phyloP scores from a whole-genome alignment of 2,113 vertebrate species.

The Anseranas semipalmata region DNA sequence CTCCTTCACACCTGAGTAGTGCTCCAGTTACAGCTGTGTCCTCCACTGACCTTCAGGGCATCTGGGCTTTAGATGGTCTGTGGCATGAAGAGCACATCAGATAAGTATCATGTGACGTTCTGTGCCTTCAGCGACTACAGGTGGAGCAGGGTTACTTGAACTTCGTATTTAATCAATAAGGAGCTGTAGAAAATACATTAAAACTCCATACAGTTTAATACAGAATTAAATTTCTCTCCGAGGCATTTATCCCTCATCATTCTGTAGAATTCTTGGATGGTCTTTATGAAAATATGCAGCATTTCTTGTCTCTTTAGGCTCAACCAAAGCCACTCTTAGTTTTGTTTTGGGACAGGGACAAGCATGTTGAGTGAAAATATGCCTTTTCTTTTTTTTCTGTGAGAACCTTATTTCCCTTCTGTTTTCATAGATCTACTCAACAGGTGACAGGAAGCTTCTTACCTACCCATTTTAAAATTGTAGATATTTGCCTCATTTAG shows the following conservation, averaged over 20 bases:
- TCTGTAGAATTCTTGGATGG: neutral
- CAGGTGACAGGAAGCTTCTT: neutral
- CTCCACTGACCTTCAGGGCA: neutral
- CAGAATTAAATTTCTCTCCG: neutral
- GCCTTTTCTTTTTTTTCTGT: no score
- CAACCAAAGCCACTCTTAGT: neutral
- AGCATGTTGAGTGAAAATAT: neutral
- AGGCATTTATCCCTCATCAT: neutral
- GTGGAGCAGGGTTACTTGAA: neutral
- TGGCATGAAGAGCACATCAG: neutral
- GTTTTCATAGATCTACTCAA: neutral
- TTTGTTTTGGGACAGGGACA: neutral
- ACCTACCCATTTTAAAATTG: neutral
- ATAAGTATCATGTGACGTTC: neutral
- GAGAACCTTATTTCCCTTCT: neutral
- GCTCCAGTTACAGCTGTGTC: neutral
- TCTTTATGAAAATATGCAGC: neutral
- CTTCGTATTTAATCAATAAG: neutral
- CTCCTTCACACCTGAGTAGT: neutral
- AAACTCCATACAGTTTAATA: neutral
- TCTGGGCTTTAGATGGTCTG: fast-evolving
- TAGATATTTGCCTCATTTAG: neutral
- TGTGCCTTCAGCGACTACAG: neutral
- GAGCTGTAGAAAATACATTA: neutral
- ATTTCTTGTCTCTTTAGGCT: neutral